Conservation (phyloP, 2,113 vertebrate genomes). For the Baryphthengus martii region DNA sequence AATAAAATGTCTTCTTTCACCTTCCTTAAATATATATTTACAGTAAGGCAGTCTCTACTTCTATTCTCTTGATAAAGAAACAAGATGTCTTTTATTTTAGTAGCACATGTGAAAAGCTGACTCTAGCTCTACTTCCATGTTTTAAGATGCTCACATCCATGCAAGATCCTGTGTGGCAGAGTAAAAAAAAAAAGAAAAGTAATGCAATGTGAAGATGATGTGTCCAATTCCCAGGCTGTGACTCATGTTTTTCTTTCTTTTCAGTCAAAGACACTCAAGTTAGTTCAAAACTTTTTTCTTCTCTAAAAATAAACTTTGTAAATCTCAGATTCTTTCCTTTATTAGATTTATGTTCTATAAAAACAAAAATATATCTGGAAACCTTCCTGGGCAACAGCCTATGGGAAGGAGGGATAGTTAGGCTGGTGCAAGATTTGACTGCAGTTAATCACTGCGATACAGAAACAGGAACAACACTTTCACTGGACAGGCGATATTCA, state of each 20-base stretch:
- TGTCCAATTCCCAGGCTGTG: background rate
- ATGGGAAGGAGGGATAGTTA: background rate
- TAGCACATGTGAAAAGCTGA: background rate
- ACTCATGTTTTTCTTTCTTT: slow-evolving; percentile 11
- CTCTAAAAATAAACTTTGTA: slow-evolving; percentile 11
- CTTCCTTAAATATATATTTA: background rate
- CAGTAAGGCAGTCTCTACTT: background rate
- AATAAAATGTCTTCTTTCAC: background rate
- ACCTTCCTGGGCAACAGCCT: background rate
- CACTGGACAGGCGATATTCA: background rate
- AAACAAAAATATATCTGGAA: background rate
- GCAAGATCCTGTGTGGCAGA: background rate
- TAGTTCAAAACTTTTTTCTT: background rate
- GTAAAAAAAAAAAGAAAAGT: background rate
- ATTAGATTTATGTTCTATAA: background rate
- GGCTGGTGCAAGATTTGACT: background rate
- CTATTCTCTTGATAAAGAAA: background rate
- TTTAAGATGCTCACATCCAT: background rate
- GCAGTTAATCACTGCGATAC: background rate
- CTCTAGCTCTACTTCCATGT: background rate
- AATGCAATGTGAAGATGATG: background rate
- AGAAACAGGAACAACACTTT: background rate
- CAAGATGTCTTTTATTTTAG: background rate
- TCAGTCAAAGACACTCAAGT: background rate
- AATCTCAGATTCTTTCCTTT: background rate